Evolutionary conservation across 2,888 invertebrate genomes (phyloP).

Genomic region (Scaptomyza flava): DNA sequence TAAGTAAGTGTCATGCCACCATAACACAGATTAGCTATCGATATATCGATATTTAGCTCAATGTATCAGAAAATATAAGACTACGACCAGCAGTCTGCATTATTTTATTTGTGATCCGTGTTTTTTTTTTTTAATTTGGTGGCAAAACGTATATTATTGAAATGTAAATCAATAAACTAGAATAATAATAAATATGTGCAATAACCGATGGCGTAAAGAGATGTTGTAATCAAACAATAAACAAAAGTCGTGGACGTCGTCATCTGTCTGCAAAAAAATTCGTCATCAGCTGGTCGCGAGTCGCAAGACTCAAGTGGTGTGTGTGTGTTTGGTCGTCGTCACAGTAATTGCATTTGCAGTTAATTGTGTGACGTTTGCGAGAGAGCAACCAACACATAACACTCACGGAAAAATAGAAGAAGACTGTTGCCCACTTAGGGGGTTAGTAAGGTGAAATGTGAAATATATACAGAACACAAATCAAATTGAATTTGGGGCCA

Average conservation of each 20-base stretch:
- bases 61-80: slow-evolving; percentile 42
- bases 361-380: slow-evolving; percentile 53
- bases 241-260: slow-evolving; percentile 26
- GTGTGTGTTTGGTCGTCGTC: slow-evolving; percentile 30
- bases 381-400: slow-evolving; percentile 33
- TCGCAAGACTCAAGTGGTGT: slow-evolving; percentile 27
- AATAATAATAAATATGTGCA: slow-evolving; percentile 43
- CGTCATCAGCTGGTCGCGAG: slow-evolving; percentile 71
- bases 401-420: slow-evolving; percentile 7
- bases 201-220: slow-evolving; percentile 31
- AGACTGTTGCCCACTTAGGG: slow-evolving; percentile 26
- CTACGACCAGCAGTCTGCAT: slow-evolving; percentile 33
- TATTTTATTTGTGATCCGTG: slow-evolving; percentile 39
- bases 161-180: slow-evolving; percentile 48
- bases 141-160: slow-evolving; percentile 24
- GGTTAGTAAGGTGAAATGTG: slow-evolving; percentile 65
- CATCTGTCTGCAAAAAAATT: slow-evolving; percentile 62
- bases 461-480: slow-evolving; percentile 46
- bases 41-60: slow-evolving; percentile 31
- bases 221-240: slow-evolving; percentile 41
- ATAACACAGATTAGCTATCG: slow-evolving; percentile 9
- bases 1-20: slow-evolving; percentile 29
- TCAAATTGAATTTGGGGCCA: slow-evolving; percentile 39
- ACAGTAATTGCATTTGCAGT: slow-evolving; percentile 53
- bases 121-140: slow-evolving; percentile 5